Evolutionary conservation across 2,888 invertebrate species (phyloP).

Genomic region (Adelphocoris suturalis): DNA sequence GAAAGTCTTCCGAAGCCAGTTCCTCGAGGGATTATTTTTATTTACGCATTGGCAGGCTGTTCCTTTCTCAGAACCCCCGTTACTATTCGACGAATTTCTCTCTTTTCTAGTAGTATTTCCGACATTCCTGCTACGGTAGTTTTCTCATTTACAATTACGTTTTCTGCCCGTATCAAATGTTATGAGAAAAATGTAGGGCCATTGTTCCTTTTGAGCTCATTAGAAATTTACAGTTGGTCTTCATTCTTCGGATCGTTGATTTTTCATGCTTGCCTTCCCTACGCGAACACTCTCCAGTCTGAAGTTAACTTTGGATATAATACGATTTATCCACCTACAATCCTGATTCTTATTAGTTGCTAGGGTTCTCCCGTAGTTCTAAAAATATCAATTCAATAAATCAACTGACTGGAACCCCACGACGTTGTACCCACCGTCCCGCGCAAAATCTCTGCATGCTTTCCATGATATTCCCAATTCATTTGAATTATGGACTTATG

Average conservation of each 20-base stretch:
- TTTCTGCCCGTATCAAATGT: background rate
- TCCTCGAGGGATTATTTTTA: conserved; percentile 46
- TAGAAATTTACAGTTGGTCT: conserved; percentile 65
- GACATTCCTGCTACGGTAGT: too few species aligned
- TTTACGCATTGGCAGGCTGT: conserved; percentile 48
- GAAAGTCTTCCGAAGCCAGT: background rate
- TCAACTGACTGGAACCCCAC: background rate
- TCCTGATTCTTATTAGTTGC: too few species aligned
- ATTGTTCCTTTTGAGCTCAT: conserved; percentile 22
- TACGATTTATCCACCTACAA: too few species aligned
- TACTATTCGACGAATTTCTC: background rate
- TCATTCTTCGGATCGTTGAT: conserved; percentile 68
- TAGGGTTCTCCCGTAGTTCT: background rate
- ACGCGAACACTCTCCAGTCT: background rate
- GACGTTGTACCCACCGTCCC: background rate
- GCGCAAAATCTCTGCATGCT: background rate
- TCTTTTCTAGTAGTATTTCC: background rate
- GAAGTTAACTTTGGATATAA: background rate
- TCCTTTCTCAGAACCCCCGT: background rate
- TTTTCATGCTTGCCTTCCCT: conserved; percentile 60
- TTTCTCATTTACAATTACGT: background rate
- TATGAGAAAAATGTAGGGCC: too few species aligned
- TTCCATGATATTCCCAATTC: background rate
- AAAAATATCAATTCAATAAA: background rate
- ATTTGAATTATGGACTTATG: background rate